Base-by-base conservation (phyloP, 2,888 invertebrate genomes). In the Drosophila lutescens region DNA sequence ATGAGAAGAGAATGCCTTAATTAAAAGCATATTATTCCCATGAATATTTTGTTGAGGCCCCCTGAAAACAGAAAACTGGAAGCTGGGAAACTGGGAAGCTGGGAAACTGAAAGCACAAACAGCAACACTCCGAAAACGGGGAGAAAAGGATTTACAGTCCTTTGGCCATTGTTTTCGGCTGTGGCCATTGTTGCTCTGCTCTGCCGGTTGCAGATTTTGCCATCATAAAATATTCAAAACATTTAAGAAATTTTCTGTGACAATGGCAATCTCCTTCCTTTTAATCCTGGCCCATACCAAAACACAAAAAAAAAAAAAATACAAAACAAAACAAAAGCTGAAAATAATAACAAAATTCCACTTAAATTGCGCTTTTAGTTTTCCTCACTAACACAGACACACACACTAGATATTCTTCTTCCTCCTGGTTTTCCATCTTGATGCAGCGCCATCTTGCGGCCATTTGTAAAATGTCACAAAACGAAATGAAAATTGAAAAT, bases 1-100 rank as follows among this genome's bases (percentile, higher is more conserved):
- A 30, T 8, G 8, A 30, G 2, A 6, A 30, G 8, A 68, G 54
- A 82, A 79, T 76, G 63, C 74, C 80, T 81, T 81, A 86, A 81
- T 86, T 81, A 83, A 85, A 83, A 74, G 78, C 65, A 77, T 82
- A 86, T 86, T 86, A 83, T 86, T 80, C 73, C 74, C 72, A 83
- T 83, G 83, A 86, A 81, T 81, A 86, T 81, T 86, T 86, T 69
- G 80, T 79, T 46, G 68, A 78, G 62, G 78, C 77, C 47, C 41
- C 32, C 12, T 26, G 32, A 44, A 70, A 79, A 78, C 23, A 10
- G 43, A 43, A 43, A 20, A 20, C 43, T 20, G 43, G 9, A 43
- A 13, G 10, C 43, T 43, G 20, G 7, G 30, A 26, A 0, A 6
- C 26, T 26, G 26, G 6, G 6, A 4, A 26, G 26, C 20, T 26